Conservation (phyloP, 2,797 vertebrate species). For the Eurystomus glaucurus region DNA sequence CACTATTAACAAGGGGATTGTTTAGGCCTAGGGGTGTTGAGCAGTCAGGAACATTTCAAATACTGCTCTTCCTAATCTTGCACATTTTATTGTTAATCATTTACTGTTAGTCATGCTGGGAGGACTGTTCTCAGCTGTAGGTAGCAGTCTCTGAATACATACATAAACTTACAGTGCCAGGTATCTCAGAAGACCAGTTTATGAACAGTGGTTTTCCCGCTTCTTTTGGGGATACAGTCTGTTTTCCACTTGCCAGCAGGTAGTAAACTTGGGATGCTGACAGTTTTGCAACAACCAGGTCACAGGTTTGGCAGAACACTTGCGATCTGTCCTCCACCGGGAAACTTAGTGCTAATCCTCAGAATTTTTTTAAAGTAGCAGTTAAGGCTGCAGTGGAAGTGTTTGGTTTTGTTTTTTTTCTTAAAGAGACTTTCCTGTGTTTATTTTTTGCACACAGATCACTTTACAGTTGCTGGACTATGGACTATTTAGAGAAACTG, state of each 20-base stretch:
- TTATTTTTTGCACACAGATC: constrained; percentile 71
- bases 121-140: constrained; percentile 38
- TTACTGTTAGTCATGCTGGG: constrained; percentile 54
- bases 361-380: not conserved
- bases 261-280: not conserved
- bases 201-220: not conserved
- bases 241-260: constrained; percentile 19
- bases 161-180: too few species aligned
- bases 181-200: constrained; percentile 20
- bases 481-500: constrained; percentile 63
- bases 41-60: constrained; percentile 46
- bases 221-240: constrained; percentile 18
- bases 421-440: not conserved
- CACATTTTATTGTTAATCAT: constrained; percentile 55
- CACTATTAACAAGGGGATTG: not conserved
- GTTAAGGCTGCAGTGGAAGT: not conserved
- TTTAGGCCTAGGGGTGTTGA: constrained; percentile 45
- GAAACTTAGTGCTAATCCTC: constrained; percentile 38
- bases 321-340: constrained; percentile 21
- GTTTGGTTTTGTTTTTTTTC: not conserved
- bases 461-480: constrained; percentile 74
- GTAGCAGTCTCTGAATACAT: constrained; percentile 35
- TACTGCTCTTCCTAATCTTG: constrained; percentile 18
- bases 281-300: not conserved
- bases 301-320: constrained; percentile 10